A percentile compares a stretch with the other conserved stretches of the same genome.
phyloP scores from a whole-genome alignment of 2,888 invertebrate genomes.

The Xestia sexstrigata region DNA sequence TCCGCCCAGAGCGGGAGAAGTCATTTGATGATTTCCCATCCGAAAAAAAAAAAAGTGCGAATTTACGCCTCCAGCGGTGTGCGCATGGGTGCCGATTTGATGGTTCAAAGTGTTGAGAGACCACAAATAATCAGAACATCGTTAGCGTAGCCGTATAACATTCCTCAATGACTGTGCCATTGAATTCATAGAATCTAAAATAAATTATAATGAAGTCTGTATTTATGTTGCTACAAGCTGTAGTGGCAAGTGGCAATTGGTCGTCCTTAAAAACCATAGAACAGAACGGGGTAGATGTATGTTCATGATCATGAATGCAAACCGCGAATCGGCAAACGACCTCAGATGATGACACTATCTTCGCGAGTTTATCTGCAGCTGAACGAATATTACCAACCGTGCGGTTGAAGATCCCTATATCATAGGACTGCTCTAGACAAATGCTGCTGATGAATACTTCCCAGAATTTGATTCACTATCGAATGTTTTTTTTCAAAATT shows the following conservation, averaged over 20 bases:
- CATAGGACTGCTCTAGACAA: not conserved
- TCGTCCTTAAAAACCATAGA: not conserved
- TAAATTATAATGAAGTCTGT: not conserved
- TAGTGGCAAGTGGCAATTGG: not conserved
- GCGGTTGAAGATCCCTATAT: not conserved
- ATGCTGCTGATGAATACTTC: not conserved
- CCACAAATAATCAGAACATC: not conserved
- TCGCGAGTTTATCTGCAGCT: not conserved
- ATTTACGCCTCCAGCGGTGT: no score
- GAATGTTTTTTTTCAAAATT: no score
- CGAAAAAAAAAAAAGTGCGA: no score
- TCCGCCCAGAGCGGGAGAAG: no score
- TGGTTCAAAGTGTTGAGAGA: not conserved
- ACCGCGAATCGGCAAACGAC: not conserved
- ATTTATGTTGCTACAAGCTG: not conserved
- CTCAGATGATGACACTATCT: not conserved
- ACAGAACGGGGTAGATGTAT: not conserved
- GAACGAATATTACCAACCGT: not conserved
- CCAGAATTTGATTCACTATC: no score
- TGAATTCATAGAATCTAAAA: conserved; percentile 33
- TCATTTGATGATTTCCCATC: no score
- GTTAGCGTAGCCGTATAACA: not conserved
- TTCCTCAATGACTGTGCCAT: conserved; percentile 28
- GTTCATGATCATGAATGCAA: not conserved
- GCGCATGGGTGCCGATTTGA: not conserved